Evolutionary conservation across 1,140 invertebrate genomes (phyloP).

Genomic region (Cyclina sinensis): DNA sequence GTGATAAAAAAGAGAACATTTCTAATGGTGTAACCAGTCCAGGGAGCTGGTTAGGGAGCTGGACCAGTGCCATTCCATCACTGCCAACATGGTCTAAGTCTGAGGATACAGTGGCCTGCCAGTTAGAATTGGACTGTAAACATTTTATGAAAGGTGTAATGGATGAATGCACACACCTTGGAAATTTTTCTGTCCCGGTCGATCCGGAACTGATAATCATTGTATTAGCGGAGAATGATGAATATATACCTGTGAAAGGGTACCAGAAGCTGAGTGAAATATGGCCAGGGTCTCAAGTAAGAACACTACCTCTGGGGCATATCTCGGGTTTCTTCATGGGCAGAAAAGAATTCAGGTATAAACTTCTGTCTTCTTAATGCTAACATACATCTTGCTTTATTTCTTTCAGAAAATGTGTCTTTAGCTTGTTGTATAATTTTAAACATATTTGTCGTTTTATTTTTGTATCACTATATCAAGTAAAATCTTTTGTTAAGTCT

Average conservation of each 20-base stretch:
- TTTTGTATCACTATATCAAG: not conserved
- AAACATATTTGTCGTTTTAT: not conserved
- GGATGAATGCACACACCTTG: constrained; percentile 99
- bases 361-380: not conserved
- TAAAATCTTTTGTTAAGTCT: not conserved
- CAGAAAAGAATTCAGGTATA: constrained; percentile 94
- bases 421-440: not conserved
- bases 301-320: constrained; percentile 95
- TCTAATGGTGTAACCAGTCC: not conserved
- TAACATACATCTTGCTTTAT: too few relatives aligned
- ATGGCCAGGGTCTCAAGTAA: constrained; percentile 96
- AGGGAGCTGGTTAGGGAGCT: constrained; percentile 2
- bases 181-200: constrained; percentile 94
- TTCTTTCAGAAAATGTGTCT: too few relatives aligned
- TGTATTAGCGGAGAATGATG: constrained; percentile 90
- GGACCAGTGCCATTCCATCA: constrained; percentile 1
- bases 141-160: constrained; percentile 99
- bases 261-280: constrained; percentile 94
- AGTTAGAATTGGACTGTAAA: constrained; percentile 84
- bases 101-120: not conserved
- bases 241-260: constrained; percentile 95
- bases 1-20: not conserved
- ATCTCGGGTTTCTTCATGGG: constrained; percentile 95
- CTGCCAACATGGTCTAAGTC: constrained; percentile 1
- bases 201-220: constrained; percentile 90